A percentile compares a stretch with the other conserved stretches of the same genome.
Evolutionary conservation across 2,888 invertebrate species (phyloP).

Genomic region (Ditula angustiorana): DNA sequence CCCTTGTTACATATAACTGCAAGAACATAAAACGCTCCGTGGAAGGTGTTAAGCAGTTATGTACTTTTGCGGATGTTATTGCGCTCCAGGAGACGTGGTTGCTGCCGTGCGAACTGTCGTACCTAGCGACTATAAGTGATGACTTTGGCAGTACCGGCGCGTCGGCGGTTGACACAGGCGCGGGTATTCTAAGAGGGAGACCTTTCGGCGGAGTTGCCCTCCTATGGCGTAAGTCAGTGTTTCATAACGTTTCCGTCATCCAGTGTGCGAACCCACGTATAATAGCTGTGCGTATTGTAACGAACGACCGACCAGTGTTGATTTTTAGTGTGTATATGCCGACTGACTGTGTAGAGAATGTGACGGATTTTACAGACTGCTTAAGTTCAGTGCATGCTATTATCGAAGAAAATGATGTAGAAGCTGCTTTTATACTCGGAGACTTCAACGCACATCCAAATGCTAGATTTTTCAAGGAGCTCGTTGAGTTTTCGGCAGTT

Average conservation of each 20-base stretch:
- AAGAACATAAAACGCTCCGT: neutral
- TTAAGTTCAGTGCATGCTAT: slow-evolving; percentile 10
- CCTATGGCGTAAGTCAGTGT: neutral
- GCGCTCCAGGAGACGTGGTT: neutral
- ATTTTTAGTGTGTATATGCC: neutral
- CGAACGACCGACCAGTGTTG: neutral
- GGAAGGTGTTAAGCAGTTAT: neutral
- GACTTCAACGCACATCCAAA: slow-evolving; percentile 30
- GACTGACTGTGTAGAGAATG: neutral
- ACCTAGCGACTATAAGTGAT: neutral
- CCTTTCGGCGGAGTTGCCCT: neutral
- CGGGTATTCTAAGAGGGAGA: neutral
- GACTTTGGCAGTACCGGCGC: neutral
- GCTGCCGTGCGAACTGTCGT: neutral
- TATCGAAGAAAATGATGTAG: neutral
- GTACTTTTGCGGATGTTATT: neutral
- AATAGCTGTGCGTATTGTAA: neutral
- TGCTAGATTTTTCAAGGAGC: slow-evolving; percentile 19
- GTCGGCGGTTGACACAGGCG: neutral
- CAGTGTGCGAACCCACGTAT: neutral
- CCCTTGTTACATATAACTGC: neutral
- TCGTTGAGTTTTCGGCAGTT: slow-evolving; percentile 13
- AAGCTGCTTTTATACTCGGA: slow-evolving; percentile 20
- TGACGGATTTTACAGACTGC: slow-evolving; percentile 8
- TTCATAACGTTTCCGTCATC: neutral